A percentile compares a stretch with the other conserved stretches of the same genome.
Conservation (phyloP, 2,888 invertebrate genomes). For the Achlya flavicornis region DNA sequence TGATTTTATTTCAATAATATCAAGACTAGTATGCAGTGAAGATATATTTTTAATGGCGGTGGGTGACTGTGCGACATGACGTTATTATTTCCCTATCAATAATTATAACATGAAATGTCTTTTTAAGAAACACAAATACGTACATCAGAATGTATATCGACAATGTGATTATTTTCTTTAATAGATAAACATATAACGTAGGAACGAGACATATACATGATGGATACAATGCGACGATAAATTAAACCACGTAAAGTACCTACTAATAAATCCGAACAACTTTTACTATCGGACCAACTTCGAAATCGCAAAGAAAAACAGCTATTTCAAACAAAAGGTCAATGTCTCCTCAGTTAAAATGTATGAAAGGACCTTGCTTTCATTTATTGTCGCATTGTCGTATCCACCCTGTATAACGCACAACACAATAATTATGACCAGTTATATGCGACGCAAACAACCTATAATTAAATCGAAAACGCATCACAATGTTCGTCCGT, state of each 20-base stretch:
- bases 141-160: conserved; percentile 34
- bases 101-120: background rate
- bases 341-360: no score
- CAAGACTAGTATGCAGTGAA: background rate
- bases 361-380: no score
- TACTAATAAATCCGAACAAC: no score
- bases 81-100: background rate
- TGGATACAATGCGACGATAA: no score
- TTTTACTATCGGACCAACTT: no score
- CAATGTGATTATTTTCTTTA: conserved; percentile 39
- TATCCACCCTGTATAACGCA: conserved; percentile 44
- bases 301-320: no score
- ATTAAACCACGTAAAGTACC: no score
- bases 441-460: conserved; percentile 55
- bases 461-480: conserved; percentile 63
- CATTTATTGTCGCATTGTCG: no score
- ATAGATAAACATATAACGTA: conserved; percentile 19
- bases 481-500: conserved; percentile 66
- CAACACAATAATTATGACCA: conserved; percentile 59
- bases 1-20: background rate
- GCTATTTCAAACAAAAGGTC: no score
- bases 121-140: background rate
- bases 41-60: background rate
- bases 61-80: background rate
- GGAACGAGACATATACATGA: conserved; percentile 3